Conservation (phyloP, 2,113 vertebrate species). For the Leptobrachium ailaonicum region DNA sequence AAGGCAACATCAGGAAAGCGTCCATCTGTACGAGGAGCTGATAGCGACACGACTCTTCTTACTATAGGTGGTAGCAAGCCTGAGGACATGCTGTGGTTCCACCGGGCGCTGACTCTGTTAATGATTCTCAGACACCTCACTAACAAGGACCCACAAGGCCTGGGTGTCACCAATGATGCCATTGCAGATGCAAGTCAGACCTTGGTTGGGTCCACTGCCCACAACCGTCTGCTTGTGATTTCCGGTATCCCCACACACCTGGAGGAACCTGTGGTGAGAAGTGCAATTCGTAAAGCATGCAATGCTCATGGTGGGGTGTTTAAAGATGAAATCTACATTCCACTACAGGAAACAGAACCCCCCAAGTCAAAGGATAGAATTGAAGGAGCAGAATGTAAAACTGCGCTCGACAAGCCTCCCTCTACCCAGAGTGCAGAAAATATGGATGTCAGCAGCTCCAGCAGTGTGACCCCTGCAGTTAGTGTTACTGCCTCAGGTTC, state of each 20-base stretch:
- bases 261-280: constrained; percentile 85
- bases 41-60: constrained; percentile 77
- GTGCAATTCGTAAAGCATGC: constrained; percentile 90
- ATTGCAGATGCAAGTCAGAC: constrained; percentile 92
- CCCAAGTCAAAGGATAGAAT: constrained; percentile 80
- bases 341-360: constrained; percentile 86
- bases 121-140: constrained; percentile 91
- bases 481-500: constrained; percentile 88
- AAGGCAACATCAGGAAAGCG: constrained; percentile 81
- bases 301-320: constrained; percentile 93
- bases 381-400: constrained; percentile 73
- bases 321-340: constrained; percentile 94
- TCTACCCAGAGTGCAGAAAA: constrained; percentile 77
- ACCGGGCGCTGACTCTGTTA: constrained; percentile 91
- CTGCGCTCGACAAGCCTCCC: constrained; percentile 69
- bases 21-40: constrained; percentile 68
- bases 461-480: constrained; percentile 86
- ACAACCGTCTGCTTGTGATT: constrained; percentile 91
- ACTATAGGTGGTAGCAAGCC: constrained; percentile 91
- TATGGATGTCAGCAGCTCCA: constrained; percentile 85
- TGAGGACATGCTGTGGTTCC: constrained; percentile 98
- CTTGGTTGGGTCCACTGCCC: constrained; percentile 87
- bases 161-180: constrained; percentile 90
- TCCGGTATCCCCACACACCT: constrained; percentile 94
- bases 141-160: constrained; percentile 88